phyloP scores from a whole-genome alignment of 1,140 invertebrate species.

The Aradophagus sp. region DNA sequence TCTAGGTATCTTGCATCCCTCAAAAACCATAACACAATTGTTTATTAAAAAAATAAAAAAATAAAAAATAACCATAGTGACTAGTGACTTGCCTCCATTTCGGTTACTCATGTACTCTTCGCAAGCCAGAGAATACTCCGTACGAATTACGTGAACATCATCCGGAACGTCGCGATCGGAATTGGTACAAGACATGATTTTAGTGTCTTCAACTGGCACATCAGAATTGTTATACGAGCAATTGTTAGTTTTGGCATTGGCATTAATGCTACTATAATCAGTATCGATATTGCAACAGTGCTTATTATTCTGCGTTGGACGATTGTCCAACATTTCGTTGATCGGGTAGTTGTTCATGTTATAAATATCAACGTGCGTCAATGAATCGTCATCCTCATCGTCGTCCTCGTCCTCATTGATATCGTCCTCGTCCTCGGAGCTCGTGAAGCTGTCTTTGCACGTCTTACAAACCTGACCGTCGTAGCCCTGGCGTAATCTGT shows the following conservation, averaged over 20 bases:
- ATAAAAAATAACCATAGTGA: background rate
- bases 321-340: constrained; percentile 16
- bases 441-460: constrained; percentile 41
- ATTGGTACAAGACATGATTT: constrained; percentile 15
- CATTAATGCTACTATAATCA: constrained; percentile 9
- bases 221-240: constrained; percentile 13
- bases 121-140: constrained; percentile 5
- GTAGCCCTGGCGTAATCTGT: constrained; percentile 16
- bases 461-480: constrained; percentile 20
- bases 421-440: constrained; percentile 51
- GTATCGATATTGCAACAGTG: constrained; percentile 42
- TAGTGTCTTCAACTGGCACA: constrained; percentile 20
- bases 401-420: constrained; percentile 61
- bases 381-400: constrained; percentile 58
- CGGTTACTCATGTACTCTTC: constrained; percentile 10
- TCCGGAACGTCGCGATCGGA: constrained; percentile 66
- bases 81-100: constrained; percentile 41
- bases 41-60: too few species aligned
- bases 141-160: constrained; percentile 7
- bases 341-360: constrained; percentile 13
- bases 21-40: too few species aligned
- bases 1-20: too few species aligned
- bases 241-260: constrained; percentile 11
- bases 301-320: constrained; percentile 40
- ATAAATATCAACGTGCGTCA: constrained; percentile 52